These are phyloP conservation scores for Phylloscopus collybita DNA, from an alignment of 2,797 vertebrate species.

Conservation along the genomic window DNA sequence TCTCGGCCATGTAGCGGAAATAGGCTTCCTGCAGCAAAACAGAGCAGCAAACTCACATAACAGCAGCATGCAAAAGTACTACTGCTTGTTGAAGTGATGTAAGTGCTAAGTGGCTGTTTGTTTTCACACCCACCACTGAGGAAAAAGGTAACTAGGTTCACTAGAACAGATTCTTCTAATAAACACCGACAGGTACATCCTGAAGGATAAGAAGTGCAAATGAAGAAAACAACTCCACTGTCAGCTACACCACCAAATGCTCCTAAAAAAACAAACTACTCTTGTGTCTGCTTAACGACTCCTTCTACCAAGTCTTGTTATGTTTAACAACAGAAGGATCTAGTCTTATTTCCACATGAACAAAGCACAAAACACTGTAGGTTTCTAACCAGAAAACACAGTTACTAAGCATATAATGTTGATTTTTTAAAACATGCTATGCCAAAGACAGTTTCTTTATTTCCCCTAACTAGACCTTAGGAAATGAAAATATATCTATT, in stretches of 20 bases:
- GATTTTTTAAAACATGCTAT: neutral
- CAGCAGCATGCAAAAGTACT: neutral
- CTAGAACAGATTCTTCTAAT: constrained; percentile 41
- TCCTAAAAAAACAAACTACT: neutral
- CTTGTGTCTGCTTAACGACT: neutral
- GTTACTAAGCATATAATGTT: neutral
- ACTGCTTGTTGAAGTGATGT: neutral
- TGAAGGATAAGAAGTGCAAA: constrained; percentile 11
- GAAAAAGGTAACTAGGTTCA: neutral
- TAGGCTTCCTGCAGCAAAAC: constrained; percentile 96
- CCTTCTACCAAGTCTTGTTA: neutral
- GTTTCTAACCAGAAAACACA: neutral
- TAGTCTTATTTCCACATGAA: neutral
- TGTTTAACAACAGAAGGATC: neutral
- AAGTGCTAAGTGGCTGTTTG: constrained; percentile 6
- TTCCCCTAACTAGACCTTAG: neutral
- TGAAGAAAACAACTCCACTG: neutral
- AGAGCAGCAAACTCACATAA: constrained; percentile 70
- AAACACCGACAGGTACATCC: constrained; percentile 12
- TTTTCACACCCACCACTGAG: constrained; percentile 49
- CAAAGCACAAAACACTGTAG: neutral
- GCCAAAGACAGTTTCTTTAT: neutral
- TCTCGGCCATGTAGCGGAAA: constrained; percentile 99
- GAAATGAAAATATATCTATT: neutral
- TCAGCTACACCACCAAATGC: constrained; percentile 15